Base-by-base conservation (phyloP, 1,140 invertebrate genomes). In the Drosophila rufa region DNA sequence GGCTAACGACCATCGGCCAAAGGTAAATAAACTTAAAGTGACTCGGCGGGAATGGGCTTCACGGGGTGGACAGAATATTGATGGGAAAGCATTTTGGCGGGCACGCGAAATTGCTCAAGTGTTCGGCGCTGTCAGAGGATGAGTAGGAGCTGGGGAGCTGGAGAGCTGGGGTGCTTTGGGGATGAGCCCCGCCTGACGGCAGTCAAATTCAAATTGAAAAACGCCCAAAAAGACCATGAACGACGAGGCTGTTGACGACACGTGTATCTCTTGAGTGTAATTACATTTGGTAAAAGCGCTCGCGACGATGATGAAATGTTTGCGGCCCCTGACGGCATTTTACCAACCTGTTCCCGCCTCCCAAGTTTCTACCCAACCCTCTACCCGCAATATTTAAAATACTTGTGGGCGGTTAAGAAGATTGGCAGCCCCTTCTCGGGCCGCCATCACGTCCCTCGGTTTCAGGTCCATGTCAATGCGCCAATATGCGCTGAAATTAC, bases 251-350 rank as follows among this genome's bases (percentile, higher is more conserved):
- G 75, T 81, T 68, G 75, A 50, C 81, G 84, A 81, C 84, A 89
- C 84, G 84, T 89, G 84, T 90, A 89, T 85, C 84, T 90, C 74
- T 83, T 80, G 81, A 81, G 85, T 90, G 81, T 90, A 89, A 89
- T 89, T 89, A 89, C 84, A 85, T 90, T 89, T 90, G 77, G 68
- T 80, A 78, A 89, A 86, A 80, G 80, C 80, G 71, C 74, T 74
- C 42, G 47, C 53, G 47, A 76, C 47, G 73, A 67, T 76, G 74
- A 76, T 76, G 73, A 76, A 76, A 76, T 76, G 73, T 53, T 65
- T 80, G 81, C 46, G 82, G 64, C 78, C 75, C 81, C 58, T 78
- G 73, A 66, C 69, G 76, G 66, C 71, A 77, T 89, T 89, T 80
- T 55, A 55, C 40, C 75, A 50, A 50, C 51, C 67, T 70, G 67